phyloP scores from a whole-genome alignment of 2,113 vertebrate genomes.

The Ptyas mucosa region DNA sequence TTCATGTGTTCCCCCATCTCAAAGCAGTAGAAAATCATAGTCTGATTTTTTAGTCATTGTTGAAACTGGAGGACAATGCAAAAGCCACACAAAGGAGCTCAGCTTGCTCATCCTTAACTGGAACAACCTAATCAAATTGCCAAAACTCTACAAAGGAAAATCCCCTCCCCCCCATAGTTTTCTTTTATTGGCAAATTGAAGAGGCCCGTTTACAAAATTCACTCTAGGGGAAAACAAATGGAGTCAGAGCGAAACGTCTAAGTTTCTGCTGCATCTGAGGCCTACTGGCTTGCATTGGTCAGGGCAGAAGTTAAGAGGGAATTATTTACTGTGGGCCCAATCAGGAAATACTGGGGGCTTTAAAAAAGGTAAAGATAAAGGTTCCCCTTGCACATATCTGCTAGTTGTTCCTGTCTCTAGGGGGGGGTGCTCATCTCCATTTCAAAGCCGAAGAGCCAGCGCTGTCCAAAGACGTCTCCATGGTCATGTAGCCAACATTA shows the following conservation, averaged over 20 bases:
- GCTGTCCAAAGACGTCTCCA: too few relatives aligned
- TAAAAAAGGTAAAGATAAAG: too few relatives aligned
- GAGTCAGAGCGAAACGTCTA: background rate
- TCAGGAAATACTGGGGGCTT: background rate
- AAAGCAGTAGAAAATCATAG: background rate
- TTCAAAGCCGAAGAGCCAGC: too few relatives aligned
- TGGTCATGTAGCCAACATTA: too few relatives aligned
- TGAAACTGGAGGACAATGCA: background rate
- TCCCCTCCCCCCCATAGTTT: background rate
- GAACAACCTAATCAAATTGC: background rate
- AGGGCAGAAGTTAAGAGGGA: background rate
- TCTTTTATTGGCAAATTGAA: background rate
- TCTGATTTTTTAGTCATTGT: background rate
- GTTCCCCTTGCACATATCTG: too few relatives aligned
- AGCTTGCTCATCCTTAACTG: background rate
- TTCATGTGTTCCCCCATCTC: background rate
- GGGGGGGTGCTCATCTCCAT: too few relatives aligned
- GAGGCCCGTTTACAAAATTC: background rate
- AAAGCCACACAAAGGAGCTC: background rate
- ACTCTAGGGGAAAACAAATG: background rate
- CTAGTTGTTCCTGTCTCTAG: too few relatives aligned
- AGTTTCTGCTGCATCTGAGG: too few relatives aligned
- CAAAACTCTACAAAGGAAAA: background rate
- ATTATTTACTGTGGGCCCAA: background rate
- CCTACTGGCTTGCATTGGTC: background rate